phyloP scores from a whole-genome alignment of 2,797 vertebrate species.

The Galaxias olidus region DNA sequence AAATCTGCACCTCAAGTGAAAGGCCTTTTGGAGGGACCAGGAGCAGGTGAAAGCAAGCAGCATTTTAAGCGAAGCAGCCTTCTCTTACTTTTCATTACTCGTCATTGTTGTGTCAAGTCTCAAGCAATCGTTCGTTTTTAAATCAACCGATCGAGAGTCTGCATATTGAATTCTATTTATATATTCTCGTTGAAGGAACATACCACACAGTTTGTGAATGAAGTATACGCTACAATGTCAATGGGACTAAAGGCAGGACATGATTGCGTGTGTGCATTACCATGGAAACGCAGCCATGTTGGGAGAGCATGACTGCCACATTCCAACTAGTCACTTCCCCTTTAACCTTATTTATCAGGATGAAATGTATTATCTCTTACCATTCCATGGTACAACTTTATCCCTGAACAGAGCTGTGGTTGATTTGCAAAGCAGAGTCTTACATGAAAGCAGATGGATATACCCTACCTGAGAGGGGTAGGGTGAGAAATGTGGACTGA shows the following conservation, averaged over 20 bases:
- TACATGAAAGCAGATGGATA: slow-evolving; percentile 56
- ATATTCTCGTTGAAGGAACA: neutral
- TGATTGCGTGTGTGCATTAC: too few species aligned
- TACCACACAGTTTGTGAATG: too few species aligned
- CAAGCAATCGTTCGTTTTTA: too few species aligned
- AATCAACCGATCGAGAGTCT: too few species aligned
- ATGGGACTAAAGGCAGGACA: too few species aligned
- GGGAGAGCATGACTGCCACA: too few species aligned
- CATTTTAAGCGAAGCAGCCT: slow-evolving; percentile 23
- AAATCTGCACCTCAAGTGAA: slow-evolving; percentile 61
- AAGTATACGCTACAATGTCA: too few species aligned
- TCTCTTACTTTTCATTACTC: too few species aligned
- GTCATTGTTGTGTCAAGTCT: too few species aligned
- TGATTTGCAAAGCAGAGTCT: slow-evolving; percentile 46
- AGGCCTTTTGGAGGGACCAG: slow-evolving; percentile 57
- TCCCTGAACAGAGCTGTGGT: slow-evolving; percentile 42
- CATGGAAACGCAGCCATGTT: too few species aligned
- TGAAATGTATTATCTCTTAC: slow-evolving; percentile 53
- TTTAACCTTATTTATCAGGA: slow-evolving; percentile 30
- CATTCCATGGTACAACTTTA: slow-evolving; percentile 38
- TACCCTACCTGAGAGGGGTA: slow-evolving; percentile 53
- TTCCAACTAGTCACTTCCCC: neutral
- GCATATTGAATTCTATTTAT: too few species aligned
- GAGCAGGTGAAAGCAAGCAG: slow-evolving; percentile 55
- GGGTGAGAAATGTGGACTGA: slow-evolving; percentile 63